phyloP scores from a whole-genome alignment of 2,113 vertebrate genomes.

The Peromyscus maniculatus region DNA sequence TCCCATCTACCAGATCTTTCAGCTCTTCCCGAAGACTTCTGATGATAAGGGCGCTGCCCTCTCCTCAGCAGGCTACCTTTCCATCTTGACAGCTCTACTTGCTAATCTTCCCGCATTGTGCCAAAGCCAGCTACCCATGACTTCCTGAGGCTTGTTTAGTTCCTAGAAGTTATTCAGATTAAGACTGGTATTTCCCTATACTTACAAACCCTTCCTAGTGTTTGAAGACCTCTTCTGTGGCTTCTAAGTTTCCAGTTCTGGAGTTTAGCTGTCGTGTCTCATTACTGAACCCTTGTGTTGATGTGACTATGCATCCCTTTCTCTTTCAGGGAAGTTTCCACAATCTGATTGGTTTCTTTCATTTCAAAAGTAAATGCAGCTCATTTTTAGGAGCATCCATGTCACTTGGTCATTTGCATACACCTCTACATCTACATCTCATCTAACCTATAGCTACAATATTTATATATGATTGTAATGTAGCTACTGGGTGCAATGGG shows the following conservation, averaged over 20 bases:
- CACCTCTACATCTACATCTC: neutral
- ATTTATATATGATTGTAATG: constrained; percentile 45
- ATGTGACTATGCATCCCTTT: neutral
- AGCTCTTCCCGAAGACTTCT: neutral
- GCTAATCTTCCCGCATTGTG: neutral
- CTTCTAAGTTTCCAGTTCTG: neutral
- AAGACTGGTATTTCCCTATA: neutral
- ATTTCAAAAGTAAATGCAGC: neutral
- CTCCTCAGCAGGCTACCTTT: neutral
- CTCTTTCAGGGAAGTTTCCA: neutral
- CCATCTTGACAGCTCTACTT: neutral
- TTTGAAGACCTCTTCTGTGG: neutral
- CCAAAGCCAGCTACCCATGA: neutral
- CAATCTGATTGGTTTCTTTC: neutral
- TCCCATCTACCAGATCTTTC: neutral
- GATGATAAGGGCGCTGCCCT: neutral
- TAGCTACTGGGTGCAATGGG: constrained; percentile 60
- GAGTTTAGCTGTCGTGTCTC: neutral
- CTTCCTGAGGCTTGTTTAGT: neutral
- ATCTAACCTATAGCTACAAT: neutral
- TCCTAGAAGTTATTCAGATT: neutral
- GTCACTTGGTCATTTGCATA: neutral
- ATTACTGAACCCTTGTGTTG: neutral
- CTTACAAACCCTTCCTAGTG: neutral
- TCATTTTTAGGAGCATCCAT: neutral